Evolutionary conservation across 2,888 invertebrate genomes (phyloP), one percentile per base, ranked within the genome.

Genomic region (Lycia hirtaria): DNA sequence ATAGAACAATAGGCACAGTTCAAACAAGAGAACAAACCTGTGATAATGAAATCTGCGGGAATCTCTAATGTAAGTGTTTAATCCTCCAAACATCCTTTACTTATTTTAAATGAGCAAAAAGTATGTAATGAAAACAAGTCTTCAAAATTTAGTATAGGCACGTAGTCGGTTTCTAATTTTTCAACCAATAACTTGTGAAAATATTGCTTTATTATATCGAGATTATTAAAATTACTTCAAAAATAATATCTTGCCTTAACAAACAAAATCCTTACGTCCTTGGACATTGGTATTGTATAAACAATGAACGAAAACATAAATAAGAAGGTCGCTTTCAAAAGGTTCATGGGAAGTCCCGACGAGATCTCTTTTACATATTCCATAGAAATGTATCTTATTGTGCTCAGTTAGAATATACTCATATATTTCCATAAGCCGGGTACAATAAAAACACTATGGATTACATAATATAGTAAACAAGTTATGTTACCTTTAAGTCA

Each of bases 301-400:
- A 30, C 43, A 30, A 28, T 43, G 28, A 28, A 43, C 14, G 43
- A n/a, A 20, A 33, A 20, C 35, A 47, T 47, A 47, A 35, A 33
- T 47, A 47, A 14, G n/a, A 10, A 22, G 20, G 22, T 24, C n/a
- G n/a, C 20, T 22, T 35, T 32, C 10, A 35, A n/a, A 33, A 24
- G 47, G 9, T 20, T 33, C 33, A 33, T 24, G 24, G 20, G 15
- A 24, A 32, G 15, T 45, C n/a, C 47, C 24, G 22, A 47, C 24
- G 15, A 47, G 32, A 47, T 47, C 33, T 35, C 47, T 24, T 22
- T 35, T 33, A 35, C 32, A 47, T 47, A 47, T 47, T 47, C 33
- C 47, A 33, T 33, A 22, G 22, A 30, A 47, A 47, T 33, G 24
- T 15, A 24, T 41, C 24, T 26, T 22, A 10, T 15, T 22, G 19